Conservation (phyloP, 2,888 invertebrate species). For the Monochamus alternatus region DNA sequence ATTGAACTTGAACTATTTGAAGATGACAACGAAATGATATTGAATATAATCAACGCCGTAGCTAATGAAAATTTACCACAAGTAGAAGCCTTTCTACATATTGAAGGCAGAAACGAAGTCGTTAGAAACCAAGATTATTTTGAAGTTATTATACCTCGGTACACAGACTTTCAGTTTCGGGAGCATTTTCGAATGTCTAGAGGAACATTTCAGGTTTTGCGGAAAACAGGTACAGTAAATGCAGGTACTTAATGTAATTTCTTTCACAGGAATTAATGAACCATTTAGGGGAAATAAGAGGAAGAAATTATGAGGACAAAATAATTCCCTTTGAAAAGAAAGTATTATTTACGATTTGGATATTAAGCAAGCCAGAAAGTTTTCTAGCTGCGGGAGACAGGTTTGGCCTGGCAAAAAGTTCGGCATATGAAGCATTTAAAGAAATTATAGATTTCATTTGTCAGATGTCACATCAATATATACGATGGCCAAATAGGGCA, state of each 20-base stretch:
- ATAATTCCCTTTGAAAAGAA: not conserved
- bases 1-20: no score
- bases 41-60: no score
- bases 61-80: no score
- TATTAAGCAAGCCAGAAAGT: not conserved
- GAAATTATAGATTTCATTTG: not conserved
- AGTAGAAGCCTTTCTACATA: no score
- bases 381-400: not conserved
- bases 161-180: no score
- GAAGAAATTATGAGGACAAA: not conserved
- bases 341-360: not conserved
- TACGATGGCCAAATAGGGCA: not conserved
- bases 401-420: slow-evolving; percentile 4
- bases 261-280: slow-evolving; percentile 4
- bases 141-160: no score
- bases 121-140: no score
- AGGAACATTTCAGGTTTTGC: slow-evolving; percentile 1
- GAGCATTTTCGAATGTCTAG: not conserved
- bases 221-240: not conserved
- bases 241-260: not conserved
- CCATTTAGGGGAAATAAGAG: not conserved
- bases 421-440: not conserved
- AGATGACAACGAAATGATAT: no score
- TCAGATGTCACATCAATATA: not conserved
- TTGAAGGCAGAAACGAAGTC: no score